These are phyloP conservation scores for Tenthredo notha DNA, from an alignment of 2,888 invertebrate genomes.

Conservation along the genomic window DNA sequence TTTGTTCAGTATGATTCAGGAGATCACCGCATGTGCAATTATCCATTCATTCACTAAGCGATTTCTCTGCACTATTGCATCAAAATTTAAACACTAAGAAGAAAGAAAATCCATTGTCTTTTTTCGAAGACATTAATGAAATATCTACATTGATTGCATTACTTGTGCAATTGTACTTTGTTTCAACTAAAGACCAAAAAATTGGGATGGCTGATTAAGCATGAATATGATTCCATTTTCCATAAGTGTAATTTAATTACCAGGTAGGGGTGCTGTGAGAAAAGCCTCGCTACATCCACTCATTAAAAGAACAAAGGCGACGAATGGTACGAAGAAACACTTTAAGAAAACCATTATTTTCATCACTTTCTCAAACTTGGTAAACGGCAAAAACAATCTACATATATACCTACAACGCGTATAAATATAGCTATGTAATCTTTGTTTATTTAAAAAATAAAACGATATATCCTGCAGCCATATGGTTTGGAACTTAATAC, in stretches of 20 bases:
- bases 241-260: conserved; percentile 59
- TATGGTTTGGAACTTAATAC: background rate
- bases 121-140: background rate
- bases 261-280: conserved; percentile 69
- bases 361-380: background rate
- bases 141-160: background rate
- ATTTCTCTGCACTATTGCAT: background rate
- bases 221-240: background rate
- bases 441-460: background rate
- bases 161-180: background rate
- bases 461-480: background rate
- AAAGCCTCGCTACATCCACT: conserved; percentile 63
- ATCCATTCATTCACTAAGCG: background rate
- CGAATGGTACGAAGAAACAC: conserved; percentile 25
- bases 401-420: background rate
- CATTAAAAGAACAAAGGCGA: conserved; percentile 24
- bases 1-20: background rate
- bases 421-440: background rate
- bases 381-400: background rate
- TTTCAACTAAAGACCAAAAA: background rate
- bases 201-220: background rate
- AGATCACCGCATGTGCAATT: background rate
- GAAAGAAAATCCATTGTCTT: background rate
- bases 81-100: background rate
- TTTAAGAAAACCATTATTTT: conserved; percentile 18